Base-by-base conservation (phyloP, 2,888 invertebrate species). In the Adelognathus sp. region DNA sequence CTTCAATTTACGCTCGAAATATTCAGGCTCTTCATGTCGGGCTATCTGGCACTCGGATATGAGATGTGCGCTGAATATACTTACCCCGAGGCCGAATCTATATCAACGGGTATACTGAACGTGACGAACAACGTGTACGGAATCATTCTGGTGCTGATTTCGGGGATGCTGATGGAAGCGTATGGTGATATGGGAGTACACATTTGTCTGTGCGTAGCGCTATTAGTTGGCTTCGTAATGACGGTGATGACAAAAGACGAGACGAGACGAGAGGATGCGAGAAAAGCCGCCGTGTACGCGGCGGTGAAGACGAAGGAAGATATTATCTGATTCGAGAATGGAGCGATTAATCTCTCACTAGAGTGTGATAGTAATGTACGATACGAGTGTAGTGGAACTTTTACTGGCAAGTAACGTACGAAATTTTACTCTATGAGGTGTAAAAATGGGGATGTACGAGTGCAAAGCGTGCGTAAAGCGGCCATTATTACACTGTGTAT, bases 31-130 rank as follows among this genome's bases (percentile, higher is more conserved):
- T 96, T 95, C 90, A 95, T 96, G 94, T 95, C 95, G 7, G 95
- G 95, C 6, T 96, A 95, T 87, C 90, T 95, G 44, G 94, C 95
- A 0, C 92, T 96, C 18, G 96, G 96, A 0, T 96, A 95, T 89
- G 96, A 96, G 87, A 94, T 95, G 86, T 95, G 95, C 24, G 94
- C 95, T 14, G 96, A 96, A 90, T 92, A 95, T 67, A 96, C 95
- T 0, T 96, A 94, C 88, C 96, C 96, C 0, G 94, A 95, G 84
- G 93, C 95, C 0, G 96, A 96, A 90, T 94, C 94, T 2, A 94
- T 94, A 0, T 93, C 95, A 0, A 94, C 95, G 2, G 96, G 95
- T 0, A 91, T 96, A 21, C 91, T 96, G 33, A 96, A 95, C 88
- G 94, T 94, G 21, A 83, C 89, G 46, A 90, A 89, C 76, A 90